Evolutionary conservation across 2,888 invertebrate species (phyloP), one percentile per base, ranked within the genome.

Genomic region (Agrotis segetum): DNA sequence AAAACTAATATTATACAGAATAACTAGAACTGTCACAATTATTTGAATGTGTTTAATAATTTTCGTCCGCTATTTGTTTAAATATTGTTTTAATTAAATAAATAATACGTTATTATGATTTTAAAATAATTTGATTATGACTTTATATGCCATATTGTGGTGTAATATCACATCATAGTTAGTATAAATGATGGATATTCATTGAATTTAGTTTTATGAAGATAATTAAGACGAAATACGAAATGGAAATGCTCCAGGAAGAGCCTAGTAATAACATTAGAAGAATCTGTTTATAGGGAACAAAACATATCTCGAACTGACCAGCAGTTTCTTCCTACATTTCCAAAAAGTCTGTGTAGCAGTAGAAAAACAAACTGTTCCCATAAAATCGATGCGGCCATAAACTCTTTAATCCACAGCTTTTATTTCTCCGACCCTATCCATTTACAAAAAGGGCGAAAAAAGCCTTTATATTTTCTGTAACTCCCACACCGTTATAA

Each of bases 401-500:
- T 74, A 58, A 72, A 79, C 13, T 79, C 13, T 21, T 78, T 60
- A 58, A 60, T 53, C 65, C 74, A 19, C 44, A 49, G 47, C 19
- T 16, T 49, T 63, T 62, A 73, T 62, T 74, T 29, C 17, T 11
- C 44, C 52, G 52, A 53, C 52, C 74, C 29, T 13, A 73, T 44
- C 52, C 72, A 79, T 55, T 74, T 34, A 58, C 58, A 67, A 63
- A 65, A 79, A 62, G 34, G 55, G 6, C 56, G 17, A 47, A 73
- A 49, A 59, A 61, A 53, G 47, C 76, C 52, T 73, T 50, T 53
- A 75, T 80, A 74, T 76, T 76, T 80, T 67, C 62, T 60, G 52
- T 75, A 74, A 77, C 63, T 76, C 75, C 46, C 49, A 46, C 77
- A 60, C 61, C 46, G 78, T 53, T 82, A 78, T 64, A 67, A 58